Evolutionary conservation across 2,113 vertebrate genomes (phyloP).

Genomic region (Atlantisia rogersi): DNA sequence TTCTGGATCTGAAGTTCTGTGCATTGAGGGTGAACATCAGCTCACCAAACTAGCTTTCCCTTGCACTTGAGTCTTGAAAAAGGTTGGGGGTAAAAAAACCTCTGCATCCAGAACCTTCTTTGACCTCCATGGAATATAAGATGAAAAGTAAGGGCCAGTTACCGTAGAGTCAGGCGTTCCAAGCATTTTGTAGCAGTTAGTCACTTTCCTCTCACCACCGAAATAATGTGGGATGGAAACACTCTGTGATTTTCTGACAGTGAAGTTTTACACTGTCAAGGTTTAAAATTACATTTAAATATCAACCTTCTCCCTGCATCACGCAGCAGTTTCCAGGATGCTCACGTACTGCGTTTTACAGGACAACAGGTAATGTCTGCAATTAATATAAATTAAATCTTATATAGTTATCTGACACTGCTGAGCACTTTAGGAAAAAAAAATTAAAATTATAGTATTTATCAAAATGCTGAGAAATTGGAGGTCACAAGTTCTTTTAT

Average conservation of each 20-base stretch:
- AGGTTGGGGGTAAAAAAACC: background rate
- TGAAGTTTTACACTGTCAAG: background rate
- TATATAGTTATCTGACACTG: background rate
- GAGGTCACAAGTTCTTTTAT: background rate
- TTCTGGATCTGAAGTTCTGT: background rate
- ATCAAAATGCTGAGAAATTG: background rate
- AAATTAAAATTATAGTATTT: background rate
- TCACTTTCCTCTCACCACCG: background rate
- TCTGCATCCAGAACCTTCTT: background rate
- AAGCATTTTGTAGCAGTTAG: background rate
- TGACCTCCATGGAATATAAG: background rate
- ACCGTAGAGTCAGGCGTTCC: background rate
- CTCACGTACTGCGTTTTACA: background rate
- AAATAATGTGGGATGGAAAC: background rate
- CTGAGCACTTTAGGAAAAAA: background rate
- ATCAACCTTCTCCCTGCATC: background rate
- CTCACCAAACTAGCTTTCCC: background rate
- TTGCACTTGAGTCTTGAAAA: background rate
- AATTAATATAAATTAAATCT: background rate
- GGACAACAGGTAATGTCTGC: background rate
- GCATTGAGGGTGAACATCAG: background rate
- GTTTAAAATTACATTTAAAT: background rate
- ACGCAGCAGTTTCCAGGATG: background rate
- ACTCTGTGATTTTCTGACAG: background rate
- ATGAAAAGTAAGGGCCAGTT: background rate